Base-by-base conservation (phyloP, 2,888 invertebrate genomes). In the Drosophila anomalipes region DNA sequence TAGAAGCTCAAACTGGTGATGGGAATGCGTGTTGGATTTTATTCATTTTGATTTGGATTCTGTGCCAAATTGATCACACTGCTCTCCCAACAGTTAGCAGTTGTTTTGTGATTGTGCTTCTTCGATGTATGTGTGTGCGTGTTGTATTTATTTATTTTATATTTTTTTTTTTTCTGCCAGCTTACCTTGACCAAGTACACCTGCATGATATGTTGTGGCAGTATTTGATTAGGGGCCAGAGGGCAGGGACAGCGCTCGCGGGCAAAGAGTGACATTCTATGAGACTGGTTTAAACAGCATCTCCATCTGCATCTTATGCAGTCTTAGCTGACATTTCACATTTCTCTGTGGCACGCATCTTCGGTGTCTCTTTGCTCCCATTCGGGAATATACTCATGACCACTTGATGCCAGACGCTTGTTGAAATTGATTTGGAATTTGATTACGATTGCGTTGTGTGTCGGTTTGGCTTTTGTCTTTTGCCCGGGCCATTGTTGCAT, bases 111-210 rank as follows among this genome's bases (percentile, higher is more conserved):
- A 44, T 22, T 22, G 44, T 12, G 44, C 5, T 12, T 22, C 22
- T 22, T 44, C 22, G 22, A 12, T 44, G 22, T 44, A 6, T 22
- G 19, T 62, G 54, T 49, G 3, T 47, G 26, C 16, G 26, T 30
- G 19, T 30, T 35, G 33, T 14, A 4, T 51, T 51, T 28, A 30
- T 41, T n/a, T n/a, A 12, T 56, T 58, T 1, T n/a, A 19, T 63
- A 3, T 30, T 26, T 33, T 35, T 58, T 57, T 47, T 67, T 56
- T 22, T 37, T 59, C 59, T 65, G 56, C 79, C 70, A 59, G 86
- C 75, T 89, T 63, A 72, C 86, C 86, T 86, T 86, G 86, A 87
- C 86, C 86, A 87, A 76, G 69, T 69, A 74, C 86, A 80, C 82
- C 70, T 82, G 79, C 49, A 37, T 58, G 62, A 64, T 68, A 58